Conservation (phyloP, 2,797 vertebrate genomes). For the Rhinophrynus dorsalis region DNA sequence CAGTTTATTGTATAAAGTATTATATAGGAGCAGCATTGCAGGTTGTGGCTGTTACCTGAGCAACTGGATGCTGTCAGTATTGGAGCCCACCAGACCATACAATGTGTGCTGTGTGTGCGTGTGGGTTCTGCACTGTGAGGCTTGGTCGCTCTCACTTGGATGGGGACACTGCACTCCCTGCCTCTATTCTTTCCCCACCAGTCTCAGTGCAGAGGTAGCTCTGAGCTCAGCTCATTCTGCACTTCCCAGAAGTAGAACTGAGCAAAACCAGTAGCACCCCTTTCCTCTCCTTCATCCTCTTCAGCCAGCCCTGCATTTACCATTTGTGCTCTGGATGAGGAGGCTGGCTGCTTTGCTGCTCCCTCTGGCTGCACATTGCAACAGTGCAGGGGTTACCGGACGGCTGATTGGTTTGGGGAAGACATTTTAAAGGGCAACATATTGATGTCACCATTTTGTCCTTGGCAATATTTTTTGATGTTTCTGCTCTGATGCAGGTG, state of each 20-base stretch:
- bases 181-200: no score
- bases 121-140: constrained; percentile 20
- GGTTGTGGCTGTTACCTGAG: no score
- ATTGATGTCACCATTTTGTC: no score
- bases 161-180: neutral
- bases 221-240: constrained; percentile 18
- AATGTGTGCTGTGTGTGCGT: constrained; percentile 33
- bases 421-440: no score
- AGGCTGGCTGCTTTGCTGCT: neutral
- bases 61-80: constrained; percentile 35
- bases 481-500: no score
- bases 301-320: neutral
- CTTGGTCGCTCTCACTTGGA: neutral
- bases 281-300: neutral
- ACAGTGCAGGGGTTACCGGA: constrained; percentile 6
- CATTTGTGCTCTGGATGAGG: neutral
- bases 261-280: constrained; percentile 29
- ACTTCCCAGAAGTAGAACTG: constrained; percentile 34
- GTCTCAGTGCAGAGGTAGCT: no score
- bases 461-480: no score
- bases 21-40: no score
- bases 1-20: no score
- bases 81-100: constrained; percentile 40
- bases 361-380: neutral
- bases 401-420: constrained; percentile 34